phyloP scores from a whole-genome alignment of 2,888 invertebrate genomes.

The Leptinotarsa tumamoca region DNA sequence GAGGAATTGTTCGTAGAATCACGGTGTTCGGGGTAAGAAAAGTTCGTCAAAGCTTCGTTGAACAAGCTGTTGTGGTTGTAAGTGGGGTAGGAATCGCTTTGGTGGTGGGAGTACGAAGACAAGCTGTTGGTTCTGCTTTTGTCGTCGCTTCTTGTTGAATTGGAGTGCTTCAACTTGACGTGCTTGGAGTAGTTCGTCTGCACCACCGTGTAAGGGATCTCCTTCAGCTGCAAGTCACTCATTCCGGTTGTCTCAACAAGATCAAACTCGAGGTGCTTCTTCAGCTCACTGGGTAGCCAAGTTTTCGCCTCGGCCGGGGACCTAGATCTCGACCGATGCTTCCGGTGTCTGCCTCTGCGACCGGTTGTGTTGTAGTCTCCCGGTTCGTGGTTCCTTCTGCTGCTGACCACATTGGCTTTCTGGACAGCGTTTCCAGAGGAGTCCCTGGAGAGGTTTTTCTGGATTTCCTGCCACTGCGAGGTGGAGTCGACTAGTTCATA shows the following conservation, averaged over 20 bases:
- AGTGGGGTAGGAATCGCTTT: conserved; percentile 33
- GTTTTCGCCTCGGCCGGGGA: conserved; percentile 80
- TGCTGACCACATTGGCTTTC: conserved; percentile 78
- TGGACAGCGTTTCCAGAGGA: conserved; percentile 69
- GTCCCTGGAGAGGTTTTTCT: conserved; percentile 69
- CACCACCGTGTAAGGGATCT: conserved; percentile 90
- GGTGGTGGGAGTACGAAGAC: conserved; percentile 43
- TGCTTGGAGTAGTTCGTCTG: conserved; percentile 77
- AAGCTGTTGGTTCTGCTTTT: conserved; percentile 39
- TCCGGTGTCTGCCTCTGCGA: conserved; percentile 53
- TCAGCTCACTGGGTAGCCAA: conserved; percentile 81
- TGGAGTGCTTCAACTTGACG: conserved; percentile 67
- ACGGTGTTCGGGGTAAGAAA: conserved; percentile 50
- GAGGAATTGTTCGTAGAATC: conserved; percentile 41
- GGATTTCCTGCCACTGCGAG: conserved; percentile 89
- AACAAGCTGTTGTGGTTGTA: conserved; percentile 45
- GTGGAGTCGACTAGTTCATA: conserved; percentile 88
- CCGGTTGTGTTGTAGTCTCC: conserved; percentile 40
- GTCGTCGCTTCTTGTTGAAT: conserved; percentile 47
- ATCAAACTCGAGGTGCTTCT: conserved; percentile 89
- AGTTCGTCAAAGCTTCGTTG: conserved; percentile 53
- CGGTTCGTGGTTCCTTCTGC: conserved; percentile 64
- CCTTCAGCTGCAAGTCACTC: conserved; percentile 86
- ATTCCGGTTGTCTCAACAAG: conserved; percentile 90
- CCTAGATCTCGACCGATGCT: conserved; percentile 68